phyloP scores from a whole-genome alignment of 2,888 invertebrate species.

The Oxyteleia sp. region DNA sequence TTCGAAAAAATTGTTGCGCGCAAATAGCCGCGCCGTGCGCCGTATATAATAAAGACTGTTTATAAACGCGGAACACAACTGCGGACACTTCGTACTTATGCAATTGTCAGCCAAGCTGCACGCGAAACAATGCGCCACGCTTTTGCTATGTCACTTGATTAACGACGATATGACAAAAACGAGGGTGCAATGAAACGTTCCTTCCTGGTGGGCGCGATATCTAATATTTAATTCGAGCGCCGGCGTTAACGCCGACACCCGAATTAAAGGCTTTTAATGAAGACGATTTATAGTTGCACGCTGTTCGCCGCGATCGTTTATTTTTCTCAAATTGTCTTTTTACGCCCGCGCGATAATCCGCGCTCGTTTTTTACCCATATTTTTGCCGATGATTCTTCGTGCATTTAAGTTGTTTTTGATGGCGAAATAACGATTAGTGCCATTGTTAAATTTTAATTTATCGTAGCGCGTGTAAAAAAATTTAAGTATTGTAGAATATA shows the following conservation, averaged over 20 bases:
- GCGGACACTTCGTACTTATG: constrained; percentile 32
- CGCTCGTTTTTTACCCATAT: background rate
- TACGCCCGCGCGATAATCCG: constrained; percentile 4
- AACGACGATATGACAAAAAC: constrained; percentile 41
- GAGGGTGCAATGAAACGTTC: constrained; percentile 25
- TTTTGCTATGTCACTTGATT: constrained; percentile 11
- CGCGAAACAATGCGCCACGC: constrained; percentile 18
- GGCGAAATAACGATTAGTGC: no score
- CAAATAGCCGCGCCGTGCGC: constrained; percentile 33
- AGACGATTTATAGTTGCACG: constrained; percentile 83
- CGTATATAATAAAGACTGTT: constrained; percentile 53
- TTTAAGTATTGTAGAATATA: no score
- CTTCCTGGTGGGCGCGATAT: constrained; percentile 13
- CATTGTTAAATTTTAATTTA: no score
- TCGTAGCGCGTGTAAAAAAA: no score
- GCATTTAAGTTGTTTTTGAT: no score
- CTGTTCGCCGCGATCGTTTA: constrained; percentile 78
- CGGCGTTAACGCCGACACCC: constrained; percentile 19
- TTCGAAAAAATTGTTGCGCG: constrained; percentile 63
- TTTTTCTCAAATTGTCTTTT: constrained; percentile 69
- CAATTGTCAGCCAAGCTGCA: constrained; percentile 32
- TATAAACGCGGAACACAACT: constrained; percentile 36
- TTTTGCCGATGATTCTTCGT: no score
- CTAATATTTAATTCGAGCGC: constrained; percentile 40
- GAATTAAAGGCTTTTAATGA: constrained; percentile 74